A percentile compares a stretch with the other conserved stretches of the same genome.
Evolutionary conservation across 2,797 vertebrate species (phyloP).

Genomic region (Pygocentrus nattereri): DNA sequence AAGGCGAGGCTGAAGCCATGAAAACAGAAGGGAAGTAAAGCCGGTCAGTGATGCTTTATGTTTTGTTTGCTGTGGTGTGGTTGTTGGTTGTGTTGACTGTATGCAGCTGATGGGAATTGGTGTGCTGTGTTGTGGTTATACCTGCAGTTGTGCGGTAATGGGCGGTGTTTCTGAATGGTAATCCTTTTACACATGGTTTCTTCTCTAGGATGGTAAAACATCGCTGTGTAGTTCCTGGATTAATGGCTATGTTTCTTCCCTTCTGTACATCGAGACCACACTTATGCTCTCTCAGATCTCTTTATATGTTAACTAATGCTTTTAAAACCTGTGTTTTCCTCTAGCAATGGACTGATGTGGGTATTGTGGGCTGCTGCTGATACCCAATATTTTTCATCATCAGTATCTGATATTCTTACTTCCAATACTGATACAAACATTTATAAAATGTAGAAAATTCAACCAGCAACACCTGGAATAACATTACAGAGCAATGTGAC

Average conservation of each 20-base stretch:
- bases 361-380: too few relatives aligned
- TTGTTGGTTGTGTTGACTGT: neutral
- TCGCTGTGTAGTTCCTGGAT: slow-evolving; percentile 13
- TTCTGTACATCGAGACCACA: slow-evolving; percentile 50
- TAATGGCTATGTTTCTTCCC: slow-evolving; percentile 53
- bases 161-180: slow-evolving; percentile 17
- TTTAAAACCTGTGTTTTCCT: slow-evolving; percentile 53
- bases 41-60: neutral
- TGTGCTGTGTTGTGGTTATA: neutral
- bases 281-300: slow-evolving; percentile 60
- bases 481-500: too few relatives aligned
- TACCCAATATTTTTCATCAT: too few relatives aligned
- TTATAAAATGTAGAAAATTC: too few relatives aligned
- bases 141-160: slow-evolving; percentile 11
- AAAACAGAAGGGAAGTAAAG: neutral
- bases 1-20: neutral
- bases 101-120: neutral
- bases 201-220: slow-evolving; percentile 16
- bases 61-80: neutral
- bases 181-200: slow-evolving; percentile 2
- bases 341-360: too few relatives aligned
- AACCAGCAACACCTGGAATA: too few relatives aligned
- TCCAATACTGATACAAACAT: too few relatives aligned
- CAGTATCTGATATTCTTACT: too few relatives aligned
- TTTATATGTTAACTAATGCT: slow-evolving; percentile 48